phyloP scores from a whole-genome alignment of 2,797 vertebrate species.

The Dermochelys coriacea region DNA sequence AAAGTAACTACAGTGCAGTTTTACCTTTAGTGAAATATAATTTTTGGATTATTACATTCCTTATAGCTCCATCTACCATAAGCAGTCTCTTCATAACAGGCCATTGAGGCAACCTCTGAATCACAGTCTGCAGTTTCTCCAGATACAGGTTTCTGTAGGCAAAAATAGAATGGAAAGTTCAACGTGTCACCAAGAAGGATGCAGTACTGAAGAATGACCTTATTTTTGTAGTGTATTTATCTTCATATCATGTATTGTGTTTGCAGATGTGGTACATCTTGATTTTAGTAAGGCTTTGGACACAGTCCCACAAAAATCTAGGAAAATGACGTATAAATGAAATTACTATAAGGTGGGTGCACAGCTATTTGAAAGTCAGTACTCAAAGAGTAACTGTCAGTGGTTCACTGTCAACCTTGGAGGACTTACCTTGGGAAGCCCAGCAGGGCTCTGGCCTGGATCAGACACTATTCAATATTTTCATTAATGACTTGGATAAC shows the following conservation, averaged over 20 bases:
- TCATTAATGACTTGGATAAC: neutral
- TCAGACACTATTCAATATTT: neutral
- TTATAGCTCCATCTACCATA: slow-evolving; percentile 37
- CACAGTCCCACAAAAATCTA: neutral
- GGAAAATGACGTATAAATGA: neutral
- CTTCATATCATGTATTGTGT: neutral
- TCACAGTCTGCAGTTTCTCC: neutral
- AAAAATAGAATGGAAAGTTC: neutral
- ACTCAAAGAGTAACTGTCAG: neutral
- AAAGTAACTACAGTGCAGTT: neutral
- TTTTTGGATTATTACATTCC: slow-evolving; percentile 8
- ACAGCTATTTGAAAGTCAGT: neutral
- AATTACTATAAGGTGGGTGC: neutral
- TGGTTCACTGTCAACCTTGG: neutral
- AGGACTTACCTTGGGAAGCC: neutral
- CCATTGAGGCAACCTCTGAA: slow-evolving; percentile 26
- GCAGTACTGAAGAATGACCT: neutral
- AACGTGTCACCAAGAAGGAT: neutral
- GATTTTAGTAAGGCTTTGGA: neutral
- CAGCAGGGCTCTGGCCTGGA: neutral
- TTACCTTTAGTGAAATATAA: slow-evolving; percentile 69
- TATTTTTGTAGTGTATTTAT: neutral
- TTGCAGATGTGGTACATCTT: neutral
- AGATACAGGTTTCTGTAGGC: slow-evolving; percentile 37
- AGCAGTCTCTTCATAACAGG: neutral